phyloP scores from a whole-genome alignment of 2,888 invertebrate genomes.

The Eristalinus sepulchralis region DNA sequence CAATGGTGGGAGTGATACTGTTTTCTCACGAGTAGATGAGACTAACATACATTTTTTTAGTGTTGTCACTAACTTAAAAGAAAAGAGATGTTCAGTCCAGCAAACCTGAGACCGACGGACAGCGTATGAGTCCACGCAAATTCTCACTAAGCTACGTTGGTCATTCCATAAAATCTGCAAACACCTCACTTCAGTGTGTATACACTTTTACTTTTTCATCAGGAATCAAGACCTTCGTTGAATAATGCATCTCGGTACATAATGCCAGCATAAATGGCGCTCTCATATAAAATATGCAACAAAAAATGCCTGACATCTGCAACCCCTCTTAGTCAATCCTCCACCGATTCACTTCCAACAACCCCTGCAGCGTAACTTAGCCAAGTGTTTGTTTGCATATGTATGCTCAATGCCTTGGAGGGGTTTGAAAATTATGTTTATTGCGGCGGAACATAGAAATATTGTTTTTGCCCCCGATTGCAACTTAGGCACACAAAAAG shows the following conservation, averaged over 20 bases:
- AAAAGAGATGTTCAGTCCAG: too few species aligned
- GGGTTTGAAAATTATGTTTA: conserved; percentile 46
- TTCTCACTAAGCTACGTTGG: too few species aligned
- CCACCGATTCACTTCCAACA: background rate
- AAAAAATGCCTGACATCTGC: background rate
- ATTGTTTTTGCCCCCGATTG: conserved; percentile 39
- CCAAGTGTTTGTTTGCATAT: conserved; percentile 33
- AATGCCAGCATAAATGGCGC: conserved; percentile 5
- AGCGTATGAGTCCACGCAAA: too few species aligned
- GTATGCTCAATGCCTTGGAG: conserved; percentile 19
- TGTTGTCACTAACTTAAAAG: too few species aligned
- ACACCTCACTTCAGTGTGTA: too few species aligned
- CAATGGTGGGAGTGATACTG: too few species aligned
- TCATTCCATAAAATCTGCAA: too few species aligned
- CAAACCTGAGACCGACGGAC: too few species aligned
- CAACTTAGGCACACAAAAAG: background rate
- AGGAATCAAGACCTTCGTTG: background rate
- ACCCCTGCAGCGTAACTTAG: conserved; percentile 1
- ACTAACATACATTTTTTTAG: too few species aligned
- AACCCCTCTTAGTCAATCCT: conserved; percentile 12
- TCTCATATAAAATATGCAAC: conserved; percentile 22
- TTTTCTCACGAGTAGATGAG: too few species aligned
- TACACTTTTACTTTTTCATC: too few species aligned
- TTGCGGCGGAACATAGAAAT: conserved; percentile 40
- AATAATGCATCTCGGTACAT: background rate